A percentile compares a stretch with the other conserved stretches of the same genome.
These are phyloP conservation scores for Buphagus erythrorhynchus DNA, from an alignment of 2,797 vertebrate species.

Conservation along the genomic window DNA sequence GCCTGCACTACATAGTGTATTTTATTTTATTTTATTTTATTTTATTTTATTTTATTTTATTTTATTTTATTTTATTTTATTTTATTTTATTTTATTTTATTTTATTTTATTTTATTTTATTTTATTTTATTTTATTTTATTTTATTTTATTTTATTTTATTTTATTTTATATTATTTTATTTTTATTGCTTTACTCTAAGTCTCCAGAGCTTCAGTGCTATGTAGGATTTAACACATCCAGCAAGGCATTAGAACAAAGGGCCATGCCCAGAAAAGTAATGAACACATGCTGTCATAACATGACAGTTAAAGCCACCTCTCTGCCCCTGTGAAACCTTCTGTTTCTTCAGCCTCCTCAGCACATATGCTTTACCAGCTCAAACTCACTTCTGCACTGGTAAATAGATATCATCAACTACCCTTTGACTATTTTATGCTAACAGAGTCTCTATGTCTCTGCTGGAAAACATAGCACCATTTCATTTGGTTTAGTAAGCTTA, in stretches of 20 bases:
- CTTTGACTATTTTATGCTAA: conserved; percentile 51
- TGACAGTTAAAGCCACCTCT: conserved; percentile 44
- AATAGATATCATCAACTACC: conserved; percentile 6
- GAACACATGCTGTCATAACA: conserved; percentile 47
- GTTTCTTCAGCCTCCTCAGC: conserved; percentile 59
- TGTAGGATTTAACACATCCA: conserved; percentile 57
- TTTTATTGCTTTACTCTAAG: neutral
- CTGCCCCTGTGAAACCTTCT: conserved; percentile 43
- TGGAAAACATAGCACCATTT: neutral
- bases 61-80: neutral
- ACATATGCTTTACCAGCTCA: conserved; percentile 61
- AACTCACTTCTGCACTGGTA: neutral
- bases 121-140: neutral
- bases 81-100: neutral
- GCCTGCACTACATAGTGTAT: neutral
- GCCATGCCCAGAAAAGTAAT: conserved; percentile 56
- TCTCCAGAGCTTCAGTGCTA: neutral
- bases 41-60: neutral
- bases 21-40: neutral
- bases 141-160: neutral
- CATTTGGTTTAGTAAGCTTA: neutral
- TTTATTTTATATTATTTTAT: neutral
- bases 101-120: neutral
- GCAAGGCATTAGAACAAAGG: conserved; percentile 48
- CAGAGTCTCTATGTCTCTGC: neutral